Base-by-base conservation (phyloP, 2,888 invertebrate genomes). In the Caenorhabditis sp. region DNA sequence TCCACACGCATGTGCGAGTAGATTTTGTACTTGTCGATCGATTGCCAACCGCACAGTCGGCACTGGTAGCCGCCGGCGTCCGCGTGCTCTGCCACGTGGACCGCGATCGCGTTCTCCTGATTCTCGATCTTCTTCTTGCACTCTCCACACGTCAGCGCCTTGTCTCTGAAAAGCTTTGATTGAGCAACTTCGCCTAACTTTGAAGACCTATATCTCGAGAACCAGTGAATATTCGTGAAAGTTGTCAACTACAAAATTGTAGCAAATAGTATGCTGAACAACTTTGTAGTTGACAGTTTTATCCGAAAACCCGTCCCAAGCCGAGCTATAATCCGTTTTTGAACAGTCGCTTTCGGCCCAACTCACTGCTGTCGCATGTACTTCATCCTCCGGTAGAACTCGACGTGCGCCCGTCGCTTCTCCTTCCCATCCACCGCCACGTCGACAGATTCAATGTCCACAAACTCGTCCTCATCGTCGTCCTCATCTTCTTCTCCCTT, bases 361-460 rank as follows among this genome's bases (percentile, higher is more conserved):
- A 59, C 72, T 39, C 66, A 71, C 72, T 80, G 66, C 32, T 80
- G 80, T n/a, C 82, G 58, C 53, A 83, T 66, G 7, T 65, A 52
- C 68, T 85, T 85, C 76, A 83, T 73, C 53, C 83, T 77, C 17
- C 84, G 58, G 59, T 80, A 83, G 46, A 83, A 85, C 45, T 82
- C 83, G 32, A 83, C 83, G 50, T 85, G 83, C 4, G 80, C 83
- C 39, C 78, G 80, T 13, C 83, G 72, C 17, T 80, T 79, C 30
- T 80, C 76, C 35, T 76, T 83, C 13, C 75, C 70, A 46, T 76
- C 76, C 17, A 72, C 53, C 9, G 65, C 55, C 30, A 63, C 68
- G 55, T 81, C 81, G 27, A 81, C 72, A 0, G 75, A 73, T 22
- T 82, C 83, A 7, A 83, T 80, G 46, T 83, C 83, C 9, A 83